These are phyloP conservation scores for Candidula unifasciata DNA, from an alignment of 2,888 invertebrate species.

Conservation along the genomic window DNA sequence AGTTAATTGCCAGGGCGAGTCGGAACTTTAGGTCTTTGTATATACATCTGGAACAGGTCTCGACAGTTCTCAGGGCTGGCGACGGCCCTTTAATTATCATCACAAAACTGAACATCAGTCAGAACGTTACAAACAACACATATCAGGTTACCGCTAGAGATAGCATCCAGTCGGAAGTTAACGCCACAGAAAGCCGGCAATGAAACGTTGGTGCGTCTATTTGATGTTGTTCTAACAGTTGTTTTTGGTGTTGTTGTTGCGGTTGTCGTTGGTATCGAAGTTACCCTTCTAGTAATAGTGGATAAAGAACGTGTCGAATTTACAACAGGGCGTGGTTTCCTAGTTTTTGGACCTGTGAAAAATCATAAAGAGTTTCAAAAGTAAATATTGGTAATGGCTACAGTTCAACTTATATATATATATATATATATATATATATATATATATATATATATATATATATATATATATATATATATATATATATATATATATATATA, in stretches of 20 bases:
- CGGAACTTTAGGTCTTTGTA: too few relatives aligned
- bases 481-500: too few relatives aligned
- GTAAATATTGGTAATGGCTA: background rate
- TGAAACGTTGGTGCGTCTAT: slow-evolving; percentile 39
- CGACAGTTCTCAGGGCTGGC: too few relatives aligned
- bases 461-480: too few relatives aligned
- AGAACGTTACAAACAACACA: background rate
- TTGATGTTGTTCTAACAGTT: slow-evolving; percentile 35
- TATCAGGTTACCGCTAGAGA: slow-evolving; percentile 63
- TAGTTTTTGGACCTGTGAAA: background rate
- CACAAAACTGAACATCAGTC: background rate
- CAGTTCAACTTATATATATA: too few relatives aligned
- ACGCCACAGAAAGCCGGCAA: slow-evolving; percentile 54
- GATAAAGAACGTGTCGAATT: slow-evolving; percentile 5
- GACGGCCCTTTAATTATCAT: background rate
- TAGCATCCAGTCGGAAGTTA: slow-evolving; percentile 60
- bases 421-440: too few relatives aligned
- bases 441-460: too few relatives aligned
- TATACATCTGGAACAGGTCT: too few relatives aligned
- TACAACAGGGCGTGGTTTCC: background rate
- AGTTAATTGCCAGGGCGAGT: too few relatives aligned
- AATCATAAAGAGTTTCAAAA: background rate
- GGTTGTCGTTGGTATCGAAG: slow-evolving; percentile 40
- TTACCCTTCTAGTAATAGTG: slow-evolving; percentile 32
- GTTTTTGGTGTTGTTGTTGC: slow-evolving; percentile 28